Conservation (phyloP, 64 coral and sea anemone genomes). For the Montipora cactus region DNA sequence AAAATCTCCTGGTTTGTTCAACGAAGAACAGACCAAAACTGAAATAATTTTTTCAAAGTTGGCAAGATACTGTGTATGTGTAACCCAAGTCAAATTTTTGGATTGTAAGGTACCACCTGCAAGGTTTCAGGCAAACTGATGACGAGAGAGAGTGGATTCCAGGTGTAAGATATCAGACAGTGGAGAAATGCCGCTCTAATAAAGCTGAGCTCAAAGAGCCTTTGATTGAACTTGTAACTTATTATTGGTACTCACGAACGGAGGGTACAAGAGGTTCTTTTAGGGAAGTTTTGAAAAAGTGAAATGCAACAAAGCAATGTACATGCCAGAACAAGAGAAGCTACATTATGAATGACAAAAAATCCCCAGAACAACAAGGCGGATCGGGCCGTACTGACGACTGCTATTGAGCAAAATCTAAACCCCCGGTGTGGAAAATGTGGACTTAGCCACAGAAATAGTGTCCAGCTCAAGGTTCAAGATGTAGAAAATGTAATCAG, state of each 20-base stretch:
- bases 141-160: neutral
- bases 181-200: neutral
- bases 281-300: too few species aligned
- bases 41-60: neutral
- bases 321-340: too few species aligned
- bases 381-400: too few species aligned
- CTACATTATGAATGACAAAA: too few species aligned
- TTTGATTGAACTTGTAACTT: neutral
- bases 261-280: constrained; percentile 55
- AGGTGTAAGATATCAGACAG: constrained; percentile 37
- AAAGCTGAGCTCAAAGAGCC: neutral
- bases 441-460: too few species aligned
- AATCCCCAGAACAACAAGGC: too few species aligned
- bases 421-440: too few species aligned
- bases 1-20: neutral
- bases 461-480: too few species aligned
- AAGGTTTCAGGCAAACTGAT: constrained; percentile 46
- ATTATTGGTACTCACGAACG: constrained; percentile 36
- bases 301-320: neutral
- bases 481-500: too few species aligned
- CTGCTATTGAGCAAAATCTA: too few species aligned
- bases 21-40: constrained; percentile 53
- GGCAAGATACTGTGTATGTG: too few species aligned
- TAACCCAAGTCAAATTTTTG: too few species aligned
- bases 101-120: neutral